Evolutionary conservation across 2,113 vertebrate species (phyloP).

Genomic region (Mesocricetus auratus): DNA sequence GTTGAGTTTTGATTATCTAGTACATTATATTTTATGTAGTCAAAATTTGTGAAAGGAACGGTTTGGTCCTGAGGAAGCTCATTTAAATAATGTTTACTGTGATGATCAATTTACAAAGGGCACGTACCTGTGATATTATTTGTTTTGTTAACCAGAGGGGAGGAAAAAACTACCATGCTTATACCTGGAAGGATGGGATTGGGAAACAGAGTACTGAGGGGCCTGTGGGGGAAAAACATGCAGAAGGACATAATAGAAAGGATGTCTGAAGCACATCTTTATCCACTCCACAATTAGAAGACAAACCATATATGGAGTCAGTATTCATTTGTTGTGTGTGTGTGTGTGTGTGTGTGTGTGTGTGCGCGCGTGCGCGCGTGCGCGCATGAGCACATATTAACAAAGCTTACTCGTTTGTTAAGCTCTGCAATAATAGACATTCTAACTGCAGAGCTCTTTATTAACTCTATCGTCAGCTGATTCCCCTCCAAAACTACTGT

Average conservation of each 20-base stretch:
- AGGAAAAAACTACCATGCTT: background rate
- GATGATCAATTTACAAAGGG: conserved; percentile 49
- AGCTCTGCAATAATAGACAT: background rate
- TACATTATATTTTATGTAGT: conserved; percentile 35
- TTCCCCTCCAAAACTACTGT: background rate
- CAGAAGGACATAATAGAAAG: background rate
- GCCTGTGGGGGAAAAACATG: background rate
- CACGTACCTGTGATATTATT: background rate
- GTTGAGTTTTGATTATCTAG: background rate
- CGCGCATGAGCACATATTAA: background rate
- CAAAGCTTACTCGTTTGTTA: background rate
- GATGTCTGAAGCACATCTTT: background rate
- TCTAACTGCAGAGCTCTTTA: background rate
- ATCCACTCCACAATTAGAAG: background rate
- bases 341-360: background rate
- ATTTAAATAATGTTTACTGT: conserved; percentile 64
- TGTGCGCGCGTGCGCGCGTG: background rate
- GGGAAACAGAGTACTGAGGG: background rate
- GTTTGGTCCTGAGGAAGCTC: conserved; percentile 3
- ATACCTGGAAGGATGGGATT: background rate
- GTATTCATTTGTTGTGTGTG: background rate
- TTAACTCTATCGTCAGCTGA: background rate
- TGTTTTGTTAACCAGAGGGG: conserved; percentile 38
- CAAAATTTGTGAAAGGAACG: conserved; percentile 35
- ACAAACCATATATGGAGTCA: background rate